These are phyloP conservation scores for Oxystoma pomonae DNA, from an alignment of 2,888 invertebrate species.

Conservation along the genomic window DNA sequence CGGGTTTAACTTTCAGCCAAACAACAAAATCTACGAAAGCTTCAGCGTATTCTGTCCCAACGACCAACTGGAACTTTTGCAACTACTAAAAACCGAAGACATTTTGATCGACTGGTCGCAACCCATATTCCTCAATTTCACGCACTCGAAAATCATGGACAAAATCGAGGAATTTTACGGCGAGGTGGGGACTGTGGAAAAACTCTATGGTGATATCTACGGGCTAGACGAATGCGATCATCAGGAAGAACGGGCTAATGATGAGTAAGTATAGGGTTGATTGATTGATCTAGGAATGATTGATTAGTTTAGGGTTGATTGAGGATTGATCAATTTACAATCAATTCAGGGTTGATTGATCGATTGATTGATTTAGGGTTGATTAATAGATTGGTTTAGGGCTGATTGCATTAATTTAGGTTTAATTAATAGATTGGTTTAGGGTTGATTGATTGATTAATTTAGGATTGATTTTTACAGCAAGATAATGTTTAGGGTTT, in stretches of 20 bases:
- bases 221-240: constrained; percentile 64
- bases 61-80: constrained; percentile 67
- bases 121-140: constrained; percentile 83
- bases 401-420: too few relatives aligned
- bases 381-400: too few relatives aligned
- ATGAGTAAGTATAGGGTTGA: too few relatives aligned
- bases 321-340: too few relatives aligned
- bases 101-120: constrained; percentile 73
- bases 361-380: too few relatives aligned
- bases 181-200: constrained; percentile 59
- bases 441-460: too few relatives aligned
- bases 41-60: constrained; percentile 83
- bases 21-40: constrained; percentile 76
- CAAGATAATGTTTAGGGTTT: too few relatives aligned
- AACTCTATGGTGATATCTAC: constrained; percentile 77
- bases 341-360: too few relatives aligned
- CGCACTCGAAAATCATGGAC: constrained; percentile 75
- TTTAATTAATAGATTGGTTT: too few relatives aligned
- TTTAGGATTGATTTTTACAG: too few relatives aligned
- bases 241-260: not conserved
- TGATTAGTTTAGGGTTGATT: too few relatives aligned
- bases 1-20: constrained; percentile 76
- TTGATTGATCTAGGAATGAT: too few relatives aligned
- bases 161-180: constrained; percentile 71
- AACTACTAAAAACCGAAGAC: constrained; percentile 71